Evolutionary conservation across 2,797 vertebrate genomes (phyloP), one percentile per base, ranked within the genome.

Genomic region (Clarias pachynema): DNA sequence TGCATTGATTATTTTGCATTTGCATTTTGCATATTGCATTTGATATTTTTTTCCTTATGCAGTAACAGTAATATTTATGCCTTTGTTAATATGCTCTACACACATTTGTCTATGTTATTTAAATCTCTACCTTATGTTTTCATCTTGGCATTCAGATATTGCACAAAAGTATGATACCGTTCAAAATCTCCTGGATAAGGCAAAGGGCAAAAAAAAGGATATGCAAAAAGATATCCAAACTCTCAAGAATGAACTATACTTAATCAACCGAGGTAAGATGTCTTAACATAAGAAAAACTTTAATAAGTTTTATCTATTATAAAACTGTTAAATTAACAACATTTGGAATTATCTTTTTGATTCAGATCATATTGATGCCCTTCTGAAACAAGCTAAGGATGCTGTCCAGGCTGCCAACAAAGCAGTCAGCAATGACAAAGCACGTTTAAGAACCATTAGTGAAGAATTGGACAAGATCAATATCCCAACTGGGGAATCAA

Each of bases 221-320:
- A 82, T 97, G 85, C 89, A 89, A 26, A 82, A 31, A 40, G 90
- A 93, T 68, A 81, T 96, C 29, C 88, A 92, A 6, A 63, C 88
- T 24, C 56, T 93, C 66, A 84, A 75, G 0, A 85, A 91, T 20
- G 85, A 93, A n/a, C 92, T 97, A 37, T 91, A 73, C 0, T 84
- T 91, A 37, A 95, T 97, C 87, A 93, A 90, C 83, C 92, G 93
- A 96, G 96, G 97, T 97, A 8, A 86, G 72, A 79, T 62, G 20
- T 37, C 75, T 79, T 57, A 22, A 57, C 0, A 29, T 31, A 22
- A 12, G 18, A 29, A n/a, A 7, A 49, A 15, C 14, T 49, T 31
- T 9, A 56, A 56, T 24, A 2, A 22, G 44, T 49, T 59, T 59
- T 24, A 14, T 4, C 22, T 79, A 62, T 1, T 22, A 31, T 10